These are phyloP conservation scores for Cheilinus undulatus DNA, from an alignment of 2,113 vertebrate genomes.

Conservation along the genomic window DNA sequence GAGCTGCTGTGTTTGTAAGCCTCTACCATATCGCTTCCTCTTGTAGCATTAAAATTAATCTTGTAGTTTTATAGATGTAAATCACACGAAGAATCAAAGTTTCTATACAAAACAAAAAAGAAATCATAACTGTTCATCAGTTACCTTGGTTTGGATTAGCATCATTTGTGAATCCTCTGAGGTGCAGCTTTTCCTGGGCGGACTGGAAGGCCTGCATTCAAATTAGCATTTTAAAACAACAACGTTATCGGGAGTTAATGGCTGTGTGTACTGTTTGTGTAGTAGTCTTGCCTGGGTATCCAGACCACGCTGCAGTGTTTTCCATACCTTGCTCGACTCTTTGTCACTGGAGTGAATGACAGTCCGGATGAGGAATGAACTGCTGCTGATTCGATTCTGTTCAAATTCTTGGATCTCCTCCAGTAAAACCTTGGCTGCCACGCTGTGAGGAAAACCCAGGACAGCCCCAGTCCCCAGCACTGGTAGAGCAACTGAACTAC, in stretches of 20 bases:
- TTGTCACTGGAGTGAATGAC: conserved; percentile 67
- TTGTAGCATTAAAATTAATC: neutral
- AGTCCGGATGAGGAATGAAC: conserved; percentile 50
- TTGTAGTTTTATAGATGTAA: neutral
- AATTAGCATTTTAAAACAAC: no score
- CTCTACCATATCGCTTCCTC: no score
- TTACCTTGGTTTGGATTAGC: conserved; percentile 51
- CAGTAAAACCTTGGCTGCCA: conserved; percentile 55
- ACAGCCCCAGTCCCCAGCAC: conserved; percentile 61
- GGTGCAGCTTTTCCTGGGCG: conserved; percentile 45
- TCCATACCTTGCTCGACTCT: conserved; percentile 62
- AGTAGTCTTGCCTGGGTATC: no score
- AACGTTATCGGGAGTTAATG: no score
- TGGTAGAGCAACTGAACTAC: conserved; percentile 68
- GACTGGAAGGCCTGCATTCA: conserved; percentile 69
- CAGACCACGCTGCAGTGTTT: neutral
- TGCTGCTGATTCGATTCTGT: neutral
- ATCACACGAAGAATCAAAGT: neutral
- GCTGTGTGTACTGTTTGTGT: no score
- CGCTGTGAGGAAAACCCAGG: conserved; percentile 60
- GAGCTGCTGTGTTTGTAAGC: neutral
- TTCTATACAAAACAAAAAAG: neutral
- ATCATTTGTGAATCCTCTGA: conserved; percentile 61
- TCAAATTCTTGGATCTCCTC: conserved; percentile 62
- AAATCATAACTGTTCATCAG: neutral